Evolutionary conservation across 92 coral and sea anemone species (phyloP).

Genomic region (Palythoa heliodiscus): DNA sequence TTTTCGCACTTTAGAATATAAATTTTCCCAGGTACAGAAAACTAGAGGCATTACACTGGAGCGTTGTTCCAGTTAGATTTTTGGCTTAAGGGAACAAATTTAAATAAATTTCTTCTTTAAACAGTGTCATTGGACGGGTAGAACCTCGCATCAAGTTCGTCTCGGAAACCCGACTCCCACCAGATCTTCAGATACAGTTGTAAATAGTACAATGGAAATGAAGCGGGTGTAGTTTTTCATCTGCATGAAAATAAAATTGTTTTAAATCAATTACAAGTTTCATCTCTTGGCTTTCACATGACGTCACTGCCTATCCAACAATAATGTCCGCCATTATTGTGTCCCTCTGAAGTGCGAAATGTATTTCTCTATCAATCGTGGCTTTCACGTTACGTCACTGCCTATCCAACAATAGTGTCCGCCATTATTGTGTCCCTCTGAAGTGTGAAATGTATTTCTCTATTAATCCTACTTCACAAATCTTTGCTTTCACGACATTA

Average conservation of each 20-base stretch:
- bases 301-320: too few relatives aligned
- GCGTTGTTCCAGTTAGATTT: not conserved
- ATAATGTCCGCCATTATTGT: too few relatives aligned
- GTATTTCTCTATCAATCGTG: too few relatives aligned
- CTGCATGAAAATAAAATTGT: slow-evolving; percentile 33
- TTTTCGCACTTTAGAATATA: too few relatives aligned
- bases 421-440: too few relatives aligned
- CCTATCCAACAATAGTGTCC: too few relatives aligned
- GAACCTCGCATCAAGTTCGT: not conserved
- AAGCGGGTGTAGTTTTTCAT: slow-evolving; percentile 34
- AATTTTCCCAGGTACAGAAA: not conserved
- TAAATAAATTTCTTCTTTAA: not conserved
- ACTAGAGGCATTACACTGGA: not conserved
- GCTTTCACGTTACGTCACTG: too few relatives aligned
- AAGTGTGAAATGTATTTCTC: too few relatives aligned
- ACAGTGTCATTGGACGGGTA: not conserved
- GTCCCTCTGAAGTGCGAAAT: too few relatives aligned
- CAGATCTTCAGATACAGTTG: not conserved
- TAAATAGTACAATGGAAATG: slow-evolving; percentile 14
- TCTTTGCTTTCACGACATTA: too few relatives aligned
- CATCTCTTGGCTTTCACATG: not conserved
- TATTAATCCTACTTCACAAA: too few relatives aligned
- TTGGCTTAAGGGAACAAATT: not conserved
- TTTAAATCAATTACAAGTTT: not conserved
- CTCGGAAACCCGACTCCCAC: not conserved